A percentile compares a stretch with the other conserved stretches of the same genome.
Evolutionary conservation across 2,888 invertebrate genomes (phyloP).

Genomic region (Coelopa pilipes): DNA sequence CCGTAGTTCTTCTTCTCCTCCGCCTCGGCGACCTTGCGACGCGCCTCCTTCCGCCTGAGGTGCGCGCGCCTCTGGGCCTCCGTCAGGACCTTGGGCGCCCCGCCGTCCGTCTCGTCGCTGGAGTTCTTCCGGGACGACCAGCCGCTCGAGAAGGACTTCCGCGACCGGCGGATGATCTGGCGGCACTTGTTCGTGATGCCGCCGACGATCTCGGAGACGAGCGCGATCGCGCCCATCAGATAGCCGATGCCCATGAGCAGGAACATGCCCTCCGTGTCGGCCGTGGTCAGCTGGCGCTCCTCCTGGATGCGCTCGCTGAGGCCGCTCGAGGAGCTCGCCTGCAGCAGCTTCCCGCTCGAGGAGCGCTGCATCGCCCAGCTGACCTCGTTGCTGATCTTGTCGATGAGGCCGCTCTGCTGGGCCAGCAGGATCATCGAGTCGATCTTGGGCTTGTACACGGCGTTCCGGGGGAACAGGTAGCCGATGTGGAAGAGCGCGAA

Average conservation of each 20-base stretch:
- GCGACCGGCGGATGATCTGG: slow-evolving; percentile 58
- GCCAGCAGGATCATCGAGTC: slow-evolving; percentile 73
- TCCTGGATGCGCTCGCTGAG: slow-evolving; percentile 69
- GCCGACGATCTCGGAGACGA: slow-evolving; percentile 78
- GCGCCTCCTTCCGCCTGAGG: slow-evolving; percentile 47
- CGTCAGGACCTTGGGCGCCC: slow-evolving; percentile 28
- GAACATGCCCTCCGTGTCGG: slow-evolving; percentile 87
- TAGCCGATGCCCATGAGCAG: slow-evolving; percentile 78
- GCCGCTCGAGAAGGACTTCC: slow-evolving; percentile 51
- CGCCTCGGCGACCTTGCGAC: slow-evolving; percentile 47
- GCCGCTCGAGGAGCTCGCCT: slow-evolving; percentile 69
- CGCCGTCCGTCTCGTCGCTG: slow-evolving; percentile 20
- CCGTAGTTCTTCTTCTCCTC: slow-evolving; percentile 46
- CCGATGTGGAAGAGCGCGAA: slow-evolving; percentile 79
- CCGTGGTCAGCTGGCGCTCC: slow-evolving; percentile 80
- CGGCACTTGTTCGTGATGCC: slow-evolving; percentile 74
- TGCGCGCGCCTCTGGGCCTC: slow-evolving; percentile 47
- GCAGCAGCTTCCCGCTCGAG: slow-evolving; percentile 72
- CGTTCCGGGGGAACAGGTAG: slow-evolving; percentile 73
- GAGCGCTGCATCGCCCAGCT: slow-evolving; percentile 78
- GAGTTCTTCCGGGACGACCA: slow-evolving; percentile 57
- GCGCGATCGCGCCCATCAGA: slow-evolving; percentile 72
- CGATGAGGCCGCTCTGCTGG: slow-evolving; percentile 75
- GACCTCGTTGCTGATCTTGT: slow-evolving; percentile 76
- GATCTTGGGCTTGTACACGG: slow-evolving; percentile 73